Conservation (phyloP, 2,797 vertebrate species). For the Malurus leucopterus region DNA sequence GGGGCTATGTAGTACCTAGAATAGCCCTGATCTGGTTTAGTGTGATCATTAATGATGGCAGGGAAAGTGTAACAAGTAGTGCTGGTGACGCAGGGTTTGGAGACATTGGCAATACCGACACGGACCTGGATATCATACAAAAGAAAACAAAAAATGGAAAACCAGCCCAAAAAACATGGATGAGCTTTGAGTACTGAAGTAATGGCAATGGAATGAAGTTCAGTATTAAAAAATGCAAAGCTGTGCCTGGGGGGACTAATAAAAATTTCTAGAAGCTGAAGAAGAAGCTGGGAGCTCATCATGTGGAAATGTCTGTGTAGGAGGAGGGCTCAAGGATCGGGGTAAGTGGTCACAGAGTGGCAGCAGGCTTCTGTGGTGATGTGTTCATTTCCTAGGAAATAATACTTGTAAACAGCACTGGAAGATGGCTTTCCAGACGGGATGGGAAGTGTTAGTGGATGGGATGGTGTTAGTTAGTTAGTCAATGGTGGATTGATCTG, state of each 20-base stretch:
- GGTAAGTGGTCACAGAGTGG: background rate
- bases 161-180: background rate
- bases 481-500: background rate
- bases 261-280: conserved; percentile 38
- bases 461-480: too few relatives aligned
- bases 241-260: conserved; percentile 32
- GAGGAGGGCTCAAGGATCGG: background rate
- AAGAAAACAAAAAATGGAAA: background rate
- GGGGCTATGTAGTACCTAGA: background rate
- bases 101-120: background rate
- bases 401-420: background rate
- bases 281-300: background rate
- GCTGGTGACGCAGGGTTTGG: background rate
- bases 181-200: conserved; percentile 38
- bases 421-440: background rate
- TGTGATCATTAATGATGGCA: background rate
- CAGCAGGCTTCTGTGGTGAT: background rate
- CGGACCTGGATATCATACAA: background rate
- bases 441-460: background rate
- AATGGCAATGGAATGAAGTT: conserved; percentile 48
- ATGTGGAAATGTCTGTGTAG: background rate
- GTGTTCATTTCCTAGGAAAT: background rate
- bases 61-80: background rate
- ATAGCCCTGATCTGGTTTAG: background rate
- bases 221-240: conserved; percentile 46